phyloP scores from a whole-genome alignment of 2,888 invertebrate species.

The Pyrrhopygopsis socrates region DNA sequence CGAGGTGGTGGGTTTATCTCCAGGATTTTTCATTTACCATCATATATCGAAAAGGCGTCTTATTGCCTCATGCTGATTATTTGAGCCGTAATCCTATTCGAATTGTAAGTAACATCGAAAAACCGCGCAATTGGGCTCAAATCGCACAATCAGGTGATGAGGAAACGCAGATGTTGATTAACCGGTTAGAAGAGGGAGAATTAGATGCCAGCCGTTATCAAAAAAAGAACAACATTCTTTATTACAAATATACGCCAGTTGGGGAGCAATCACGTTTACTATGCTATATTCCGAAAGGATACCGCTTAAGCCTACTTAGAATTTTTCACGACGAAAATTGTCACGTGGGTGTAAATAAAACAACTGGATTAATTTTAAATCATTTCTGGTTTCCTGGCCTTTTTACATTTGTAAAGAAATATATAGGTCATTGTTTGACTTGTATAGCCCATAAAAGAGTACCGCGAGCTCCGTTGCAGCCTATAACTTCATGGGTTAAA shows the following conservation, averaged over 20 bases:
- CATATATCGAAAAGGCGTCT: constrained; percentile 73
- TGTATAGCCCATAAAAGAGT: constrained; percentile 59
- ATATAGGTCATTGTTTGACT: not conserved
- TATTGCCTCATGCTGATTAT: constrained; percentile 85
- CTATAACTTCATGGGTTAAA: constrained; percentile 73
- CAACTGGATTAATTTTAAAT: constrained; percentile 35
- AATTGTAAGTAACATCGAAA: constrained; percentile 31
- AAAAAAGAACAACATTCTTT: not conserved
- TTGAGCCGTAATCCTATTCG: constrained; percentile 81
- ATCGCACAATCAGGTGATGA: constrained; percentile 67
- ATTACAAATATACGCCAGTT: not conserved
- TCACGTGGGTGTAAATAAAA: constrained; percentile 47
- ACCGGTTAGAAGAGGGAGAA: not conserved
- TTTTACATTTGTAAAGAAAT: constrained; percentile 21
- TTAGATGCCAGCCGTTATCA: not conserved
- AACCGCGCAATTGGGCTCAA: constrained; percentile 72
- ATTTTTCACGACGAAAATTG: not conserved
- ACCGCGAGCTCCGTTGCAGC: constrained; percentile 51
- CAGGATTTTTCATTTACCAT: constrained; percentile 79
- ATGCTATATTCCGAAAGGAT: not conserved
- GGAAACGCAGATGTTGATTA: constrained; percentile 37
- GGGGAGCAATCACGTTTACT: not conserved
- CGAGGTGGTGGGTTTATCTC: constrained; percentile 86
- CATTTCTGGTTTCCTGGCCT: constrained; percentile 72
- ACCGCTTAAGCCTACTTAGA: not conserved